Evolutionary conservation across 2,888 invertebrate species (phyloP).

Genomic region (Podotricha telesiphe): DNA sequence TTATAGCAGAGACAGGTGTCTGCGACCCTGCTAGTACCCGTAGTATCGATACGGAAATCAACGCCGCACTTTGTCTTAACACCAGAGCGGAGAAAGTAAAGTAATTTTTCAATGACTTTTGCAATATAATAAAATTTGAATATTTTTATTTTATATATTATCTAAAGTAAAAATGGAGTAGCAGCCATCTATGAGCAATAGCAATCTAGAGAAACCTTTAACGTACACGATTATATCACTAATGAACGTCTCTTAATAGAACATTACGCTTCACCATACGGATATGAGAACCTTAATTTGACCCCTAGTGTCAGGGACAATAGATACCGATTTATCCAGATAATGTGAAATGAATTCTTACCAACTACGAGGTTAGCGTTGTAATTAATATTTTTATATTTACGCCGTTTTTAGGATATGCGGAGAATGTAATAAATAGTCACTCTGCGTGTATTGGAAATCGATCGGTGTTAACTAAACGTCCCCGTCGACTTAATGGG

Average conservation of each 20-base stretch:
- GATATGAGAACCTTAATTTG: conserved; percentile 31
- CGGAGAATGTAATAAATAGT: not conserved
- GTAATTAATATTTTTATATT: not conserved
- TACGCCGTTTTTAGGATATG: not conserved
- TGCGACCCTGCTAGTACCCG: too few species aligned
- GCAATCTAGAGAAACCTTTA: conserved; percentile 12
- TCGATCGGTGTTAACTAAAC: too few species aligned
- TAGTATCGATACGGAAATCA: too few species aligned
- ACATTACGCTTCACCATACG: conserved; percentile 18
- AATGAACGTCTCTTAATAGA: conserved; percentile 18
- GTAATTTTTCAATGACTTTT: too few species aligned
- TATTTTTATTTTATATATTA: not conserved
- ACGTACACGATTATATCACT: conserved; percentile 16
- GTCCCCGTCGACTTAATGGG: too few species aligned
- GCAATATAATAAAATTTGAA: too few species aligned
- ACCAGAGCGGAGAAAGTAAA: too few species aligned
- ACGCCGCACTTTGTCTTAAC: too few species aligned
- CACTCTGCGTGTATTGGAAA: not conserved
- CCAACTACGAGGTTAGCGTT: not conserved
- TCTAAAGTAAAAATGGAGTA: not conserved
- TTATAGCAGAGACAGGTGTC: too few species aligned
- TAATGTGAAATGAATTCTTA: conserved; percentile 32
- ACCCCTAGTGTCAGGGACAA: conserved; percentile 30
- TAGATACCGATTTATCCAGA: conserved; percentile 32
- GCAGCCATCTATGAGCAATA: not conserved